Evolutionary conservation across 2,888 invertebrate species (phyloP), one percentile per base, ranked within the genome.

Genomic region (Lacanobia wlatinum): DNA sequence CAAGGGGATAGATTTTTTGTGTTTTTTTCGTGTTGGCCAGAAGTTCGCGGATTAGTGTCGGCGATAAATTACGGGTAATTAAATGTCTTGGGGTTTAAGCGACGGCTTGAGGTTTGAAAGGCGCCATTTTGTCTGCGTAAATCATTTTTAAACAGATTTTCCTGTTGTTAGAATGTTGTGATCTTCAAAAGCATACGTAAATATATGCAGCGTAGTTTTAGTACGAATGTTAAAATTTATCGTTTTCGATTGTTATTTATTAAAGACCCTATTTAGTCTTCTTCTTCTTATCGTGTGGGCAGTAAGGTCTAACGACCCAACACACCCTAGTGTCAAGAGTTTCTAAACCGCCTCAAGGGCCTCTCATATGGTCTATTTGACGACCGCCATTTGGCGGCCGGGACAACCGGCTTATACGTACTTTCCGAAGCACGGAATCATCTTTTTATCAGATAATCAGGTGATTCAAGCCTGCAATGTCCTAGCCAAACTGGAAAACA

Each of bases 1-100:
- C 95, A 95, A 92, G 95, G 94, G 94, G 93, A 95, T 95, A 93
- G 94, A 93, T 93, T 94, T 92, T 69, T 88, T 92, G 85, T 84
- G 86, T 28, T 85, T 90, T 92, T 91, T 90, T 89, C 84, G 91
- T 90, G 87, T 85, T 88, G 85, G 85, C 90, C 90, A 92, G 91
- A 92, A 92, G 92, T 91, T 90, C 87, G 87, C 89, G 91, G 94
- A 95, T 95, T 94, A 95, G 95, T 95, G 89, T 83, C 85, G 87
- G 89, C 91, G 88, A 95, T 96, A 96, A 96, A 96, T 96, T 94
- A 94, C 89, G 80, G 87, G 92, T 94, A 95, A 96, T 96, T 96
- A 95, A 95, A 96, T 93, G 93, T 93, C 91, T 92, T 89, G 88
- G 90, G 92, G 90, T 82, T 86, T 84, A 81, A 80, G 63, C 71